Percentiles rank a stretch among this genome's conserved stretches.
Conservation (phyloP, 1,140 invertebrate genomes). For the Zaprionus camerounensis region DNA sequence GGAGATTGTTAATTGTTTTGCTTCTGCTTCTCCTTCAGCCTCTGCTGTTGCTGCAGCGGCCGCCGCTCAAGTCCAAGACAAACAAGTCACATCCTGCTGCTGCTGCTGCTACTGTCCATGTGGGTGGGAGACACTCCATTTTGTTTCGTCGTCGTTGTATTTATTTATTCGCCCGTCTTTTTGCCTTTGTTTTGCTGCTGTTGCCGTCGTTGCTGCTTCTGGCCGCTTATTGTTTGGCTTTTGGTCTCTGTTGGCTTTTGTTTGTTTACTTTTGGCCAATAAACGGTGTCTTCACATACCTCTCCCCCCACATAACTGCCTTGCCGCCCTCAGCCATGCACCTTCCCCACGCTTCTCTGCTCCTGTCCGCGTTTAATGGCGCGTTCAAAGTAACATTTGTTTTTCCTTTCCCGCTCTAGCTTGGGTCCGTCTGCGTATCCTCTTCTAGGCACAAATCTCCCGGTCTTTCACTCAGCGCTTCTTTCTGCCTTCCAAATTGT, state of each 20-base stretch:
- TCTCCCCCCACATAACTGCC: background rate
- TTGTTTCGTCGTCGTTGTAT: slow-evolving; percentile 54
- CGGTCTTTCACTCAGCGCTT: background rate
- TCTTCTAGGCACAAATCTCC: slow-evolving; percentile 8
- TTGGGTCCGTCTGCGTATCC: slow-evolving; percentile 12
- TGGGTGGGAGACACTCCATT: slow-evolving; percentile 31
- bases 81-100: slow-evolving; percentile 61
- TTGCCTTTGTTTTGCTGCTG: slow-evolving; percentile 56
- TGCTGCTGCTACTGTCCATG: background rate
- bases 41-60: slow-evolving; percentile 15
- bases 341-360: background rate
- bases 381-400: slow-evolving; percentile 69
- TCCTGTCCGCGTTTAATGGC: slow-evolving; percentile 62
- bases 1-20: slow-evolving; percentile 81
- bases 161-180: slow-evolving; percentile 58
- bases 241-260: slow-evolving; percentile 63
- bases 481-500: slow-evolving; percentile 14
- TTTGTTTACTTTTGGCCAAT: slow-evolving; percentile 78
- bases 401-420: slow-evolving; percentile 7
- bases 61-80: slow-evolving; percentile 65
- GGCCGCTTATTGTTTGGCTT: slow-evolving; percentile 63
- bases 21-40: slow-evolving; percentile 22
- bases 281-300: slow-evolving; percentile 49
- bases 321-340: background rate
- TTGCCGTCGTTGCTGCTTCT: slow-evolving; percentile 21